Evolutionary conservation across 2,113 vertebrate genomes (phyloP), one percentile per base, ranked within the genome.

Genomic region (Erythrolamprus reginae): DNA sequence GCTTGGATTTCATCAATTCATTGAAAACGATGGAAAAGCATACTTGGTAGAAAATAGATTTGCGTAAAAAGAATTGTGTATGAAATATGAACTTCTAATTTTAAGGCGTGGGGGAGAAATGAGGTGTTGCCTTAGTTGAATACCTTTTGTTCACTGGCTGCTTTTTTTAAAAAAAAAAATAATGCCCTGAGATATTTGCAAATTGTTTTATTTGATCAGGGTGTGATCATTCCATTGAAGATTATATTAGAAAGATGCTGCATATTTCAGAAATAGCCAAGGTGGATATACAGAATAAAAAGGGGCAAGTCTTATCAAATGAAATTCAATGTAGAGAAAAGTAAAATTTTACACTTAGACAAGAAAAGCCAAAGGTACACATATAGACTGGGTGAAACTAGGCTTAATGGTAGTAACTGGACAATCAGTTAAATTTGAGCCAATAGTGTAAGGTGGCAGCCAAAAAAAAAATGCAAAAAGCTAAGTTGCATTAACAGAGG

Each of bases 1-100:
- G 96, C 96, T 97, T 93, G 51, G 88, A 89, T 97, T 97, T 97
- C 97, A 92, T 52, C 85, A 52, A 42, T 89, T 92, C 89, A 42
- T 77, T 95, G 93, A 94, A 93, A 94, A 94, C 87, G 93, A 92
- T 91, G 86, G 89, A 95, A 96, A 95, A 95, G 95, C 94, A 93
- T 95, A 86, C 88, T 48, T 42, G 55, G 83, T 88, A 86, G 90
- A 96, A 96, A 92, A 92, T 55, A 92, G 92, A 96, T 96, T 96
- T 96, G 87, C 94, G 84, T 93, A 84, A 93, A 93, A 65, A 95
- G 95, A 96, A 95, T 96, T 94, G 95, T 95, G 77, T 93, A 93
- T 90, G 93, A 95, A 96, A 97, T 94, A 92, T 90, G 95, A 96
- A 91, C 95, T 90, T 93, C 92, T 88, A 48, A 86, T 96, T 93